phyloP scores from a whole-genome alignment of 2,113 vertebrate genomes.

The Silurus meridionalis region DNA sequence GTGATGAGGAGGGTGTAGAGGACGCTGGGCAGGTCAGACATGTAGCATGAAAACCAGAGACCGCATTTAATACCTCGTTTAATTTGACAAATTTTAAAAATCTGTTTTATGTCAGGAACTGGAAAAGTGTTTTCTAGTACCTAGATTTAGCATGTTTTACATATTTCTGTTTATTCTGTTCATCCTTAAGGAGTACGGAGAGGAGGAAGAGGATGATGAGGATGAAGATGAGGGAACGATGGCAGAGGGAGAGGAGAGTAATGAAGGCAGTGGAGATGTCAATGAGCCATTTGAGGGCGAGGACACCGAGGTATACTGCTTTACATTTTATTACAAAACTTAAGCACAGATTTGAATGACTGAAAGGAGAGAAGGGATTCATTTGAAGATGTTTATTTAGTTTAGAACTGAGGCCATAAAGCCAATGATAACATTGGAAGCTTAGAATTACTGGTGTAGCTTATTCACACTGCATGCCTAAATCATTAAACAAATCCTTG shows the following conservation, averaged over 20 bases:
- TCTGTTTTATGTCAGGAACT: not conserved
- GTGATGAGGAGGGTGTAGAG: slow-evolving; percentile 82
- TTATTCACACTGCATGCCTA: not conserved
- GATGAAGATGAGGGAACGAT: slow-evolving; percentile 74
- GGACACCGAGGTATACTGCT: slow-evolving; percentile 72
- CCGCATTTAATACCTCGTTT: not conserved
- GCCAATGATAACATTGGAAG: not conserved
- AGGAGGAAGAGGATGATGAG: slow-evolving; percentile 75
- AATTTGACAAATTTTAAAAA: not conserved
- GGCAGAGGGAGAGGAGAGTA: slow-evolving; percentile 86
- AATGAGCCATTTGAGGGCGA: slow-evolving; percentile 84
- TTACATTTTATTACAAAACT: not conserved
- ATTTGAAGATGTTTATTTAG: not conserved
- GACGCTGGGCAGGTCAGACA: slow-evolving; percentile 70
- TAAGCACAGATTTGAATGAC: not conserved
- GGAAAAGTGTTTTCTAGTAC: not conserved
- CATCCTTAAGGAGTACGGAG: slow-evolving; percentile 65
- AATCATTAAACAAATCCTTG: not conserved
- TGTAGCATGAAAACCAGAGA: not conserved
- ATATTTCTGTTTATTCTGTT: not conserved
- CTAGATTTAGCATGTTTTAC: not conserved
- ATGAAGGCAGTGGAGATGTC: slow-evolving; percentile 81
- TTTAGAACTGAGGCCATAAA: not conserved
- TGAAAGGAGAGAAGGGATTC: not conserved
- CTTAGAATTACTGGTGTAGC: not conserved